Base-by-base conservation (phyloP, 2,888 invertebrate genomes). In the Heteromurus nitidus region DNA sequence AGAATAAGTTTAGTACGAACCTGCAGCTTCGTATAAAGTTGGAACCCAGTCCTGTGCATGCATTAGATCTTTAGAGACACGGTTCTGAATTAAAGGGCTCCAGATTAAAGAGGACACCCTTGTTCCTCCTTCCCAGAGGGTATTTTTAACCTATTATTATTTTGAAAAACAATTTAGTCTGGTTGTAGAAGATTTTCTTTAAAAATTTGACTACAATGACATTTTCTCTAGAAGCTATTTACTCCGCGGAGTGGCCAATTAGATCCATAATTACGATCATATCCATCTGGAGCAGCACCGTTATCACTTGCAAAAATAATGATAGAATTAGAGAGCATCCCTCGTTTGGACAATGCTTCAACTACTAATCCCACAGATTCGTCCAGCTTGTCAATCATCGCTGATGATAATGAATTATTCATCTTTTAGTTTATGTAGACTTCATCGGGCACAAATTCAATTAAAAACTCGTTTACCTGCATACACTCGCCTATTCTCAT, bases 251-350 rank as follows among this genome's bases (percentile, higher is more conserved):
- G 65, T 67, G 82, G 82, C 77, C 79, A 79, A 26, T 82, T 82
- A 20, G 94, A 94, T 13, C 93, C 95, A 67, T 92, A 92, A 89
- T 96, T 97, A 67, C 91, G 88, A 88, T 93, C 92, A 67, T 91
- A 87, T 0, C 95, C 96, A 73, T 91, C 90, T 0, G 95, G 93
- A 65, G 95, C 95, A 0, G 93, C 95, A 0, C 96, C 96, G 88
- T 97, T 97, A 88, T 97, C 98, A 13, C 96, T 94, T 86, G 94
- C 92, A 88, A 97, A 98, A 0, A 96, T 89, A 70, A 98, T 91
- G 60, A 98, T 92, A 0, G 96, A 94, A 88, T 97, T 94, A 50
- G 95, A 50, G 20, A 77, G 26, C 89, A 96, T 93, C 1, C 91
- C 91, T 80, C 92, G 92, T 0, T 91, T 89, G 68, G 92, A 90